Percentiles rank a stretch among this genome's conserved stretches.
These are phyloP conservation scores for Ophion slaviceki DNA, from an alignment of 2,888 invertebrate genomes.

Conservation along the genomic window DNA sequence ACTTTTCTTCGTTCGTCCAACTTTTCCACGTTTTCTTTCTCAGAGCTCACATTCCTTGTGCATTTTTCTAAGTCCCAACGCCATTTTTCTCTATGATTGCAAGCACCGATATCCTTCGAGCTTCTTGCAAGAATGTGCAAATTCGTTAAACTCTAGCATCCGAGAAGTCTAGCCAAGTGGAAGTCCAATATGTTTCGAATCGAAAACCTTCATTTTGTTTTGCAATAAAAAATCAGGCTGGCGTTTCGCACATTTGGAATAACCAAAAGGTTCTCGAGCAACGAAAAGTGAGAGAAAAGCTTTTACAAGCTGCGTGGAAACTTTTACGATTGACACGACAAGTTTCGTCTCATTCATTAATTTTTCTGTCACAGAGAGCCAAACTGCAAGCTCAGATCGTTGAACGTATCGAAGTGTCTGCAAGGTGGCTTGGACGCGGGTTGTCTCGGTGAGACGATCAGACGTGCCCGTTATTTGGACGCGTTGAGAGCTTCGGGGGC, in stretches of 20 bases:
- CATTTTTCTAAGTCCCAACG: background rate
- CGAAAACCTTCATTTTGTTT: no score
- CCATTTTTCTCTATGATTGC: background rate
- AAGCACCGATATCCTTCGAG: background rate
- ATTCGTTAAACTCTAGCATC: background rate
- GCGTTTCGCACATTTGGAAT: no score
- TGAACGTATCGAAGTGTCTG: constrained; percentile 86
- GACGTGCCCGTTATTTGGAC: constrained; percentile 84
- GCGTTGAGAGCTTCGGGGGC: constrained; percentile 85
- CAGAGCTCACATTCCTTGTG: background rate
- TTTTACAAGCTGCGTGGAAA: background rate
- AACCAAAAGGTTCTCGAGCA: no score
- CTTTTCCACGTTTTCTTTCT: background rate
- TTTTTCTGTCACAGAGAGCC: constrained; percentile 81
- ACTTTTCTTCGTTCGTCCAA: background rate
- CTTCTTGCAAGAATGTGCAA: background rate
- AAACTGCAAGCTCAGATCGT: constrained; percentile 84
- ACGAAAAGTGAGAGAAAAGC: background rate
- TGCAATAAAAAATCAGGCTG: no score
- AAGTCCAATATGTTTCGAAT: no score
- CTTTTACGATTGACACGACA: background rate
- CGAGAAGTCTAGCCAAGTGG: no score
- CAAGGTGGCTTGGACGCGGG: constrained; percentile 85
- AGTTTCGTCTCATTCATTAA: background rate
- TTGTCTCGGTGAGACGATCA: constrained; percentile 85